Percentiles rank a stretch among this genome's conserved stretches.
These are phyloP conservation scores for Gila orcuttii DNA, from an alignment of 2,113 vertebrate species.

Conservation along the genomic window DNA sequence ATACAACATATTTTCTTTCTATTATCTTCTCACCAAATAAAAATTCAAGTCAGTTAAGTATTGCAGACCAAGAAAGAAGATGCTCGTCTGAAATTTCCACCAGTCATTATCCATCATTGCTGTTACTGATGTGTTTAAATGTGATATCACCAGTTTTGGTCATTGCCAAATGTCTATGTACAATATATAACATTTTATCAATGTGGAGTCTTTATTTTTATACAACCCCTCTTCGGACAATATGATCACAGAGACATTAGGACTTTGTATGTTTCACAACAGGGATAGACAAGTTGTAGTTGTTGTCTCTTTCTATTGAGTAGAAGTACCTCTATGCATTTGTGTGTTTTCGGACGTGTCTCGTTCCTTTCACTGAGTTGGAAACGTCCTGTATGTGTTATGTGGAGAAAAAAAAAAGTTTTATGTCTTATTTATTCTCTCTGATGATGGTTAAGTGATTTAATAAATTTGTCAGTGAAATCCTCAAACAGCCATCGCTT, in stretches of 20 bases:
- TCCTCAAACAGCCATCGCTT: constrained; percentile 53
- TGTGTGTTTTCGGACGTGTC: constrained; percentile 76
- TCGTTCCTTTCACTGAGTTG: constrained; percentile 67
- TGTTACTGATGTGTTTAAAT: constrained; percentile 61
- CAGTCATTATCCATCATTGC: constrained; percentile 30
- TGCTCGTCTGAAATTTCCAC: background rate
- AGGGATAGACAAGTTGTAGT: constrained; percentile 70
- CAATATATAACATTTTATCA: constrained; percentile 68
- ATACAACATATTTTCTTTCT: background rate
- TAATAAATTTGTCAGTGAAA: constrained; percentile 94
- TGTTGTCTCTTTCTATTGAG: constrained; percentile 68
- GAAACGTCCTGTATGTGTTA: constrained; percentile 70
- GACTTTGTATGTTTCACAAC: constrained; percentile 73
- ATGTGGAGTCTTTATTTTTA: constrained; percentile 82
- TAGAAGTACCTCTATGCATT: constrained; percentile 74
- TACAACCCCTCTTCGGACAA: constrained; percentile 67
- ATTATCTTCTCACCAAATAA: background rate
- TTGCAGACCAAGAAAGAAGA: background rate
- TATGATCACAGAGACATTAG: constrained; percentile 55
- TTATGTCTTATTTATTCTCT: constrained; percentile 94
- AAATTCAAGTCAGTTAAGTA: background rate
- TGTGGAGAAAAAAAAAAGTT: constrained; percentile 75
- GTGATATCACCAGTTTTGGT: constrained; percentile 68
- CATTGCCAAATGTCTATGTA: constrained; percentile 85
- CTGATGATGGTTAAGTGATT: constrained; percentile 77